These are phyloP conservation scores for Pempheris klunzingeri DNA, from an alignment of 2,797 vertebrate species.

Conservation along the genomic window DNA sequence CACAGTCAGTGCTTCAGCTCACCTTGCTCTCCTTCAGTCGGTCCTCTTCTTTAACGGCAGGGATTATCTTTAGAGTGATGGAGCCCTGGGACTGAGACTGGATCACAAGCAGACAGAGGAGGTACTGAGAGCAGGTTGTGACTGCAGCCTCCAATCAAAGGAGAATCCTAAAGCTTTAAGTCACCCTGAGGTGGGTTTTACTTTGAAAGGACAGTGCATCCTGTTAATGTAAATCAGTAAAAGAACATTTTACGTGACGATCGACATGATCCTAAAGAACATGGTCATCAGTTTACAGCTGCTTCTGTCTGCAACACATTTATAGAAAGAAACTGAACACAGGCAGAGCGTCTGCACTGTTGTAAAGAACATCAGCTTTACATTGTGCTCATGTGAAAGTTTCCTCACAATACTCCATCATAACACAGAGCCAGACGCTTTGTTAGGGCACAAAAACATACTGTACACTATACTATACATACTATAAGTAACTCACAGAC, in stretches of 20 bases:
- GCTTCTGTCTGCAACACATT: not conserved
- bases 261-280: not conserved
- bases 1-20: slow-evolving; percentile 17
- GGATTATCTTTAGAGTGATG: slow-evolving; percentile 97
- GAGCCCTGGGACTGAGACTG: slow-evolving; percentile 97
- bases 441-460: no score
- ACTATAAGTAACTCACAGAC: no score
- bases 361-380: not conserved
- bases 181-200: slow-evolving; percentile 4
- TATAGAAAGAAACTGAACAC: not conserved
- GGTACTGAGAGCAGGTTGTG: not conserved
- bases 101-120: slow-evolving; percentile 52
- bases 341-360: not conserved
- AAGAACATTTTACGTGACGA: slow-evolving; percentile 1
- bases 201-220: not conserved
- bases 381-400: not conserved
- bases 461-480: no score
- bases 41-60: slow-evolving; percentile 94
- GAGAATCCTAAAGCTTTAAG: not conserved
- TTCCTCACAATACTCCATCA: not conserved
- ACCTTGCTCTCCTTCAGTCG: slow-evolving; percentile 94
- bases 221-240: not conserved
- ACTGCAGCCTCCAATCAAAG: slow-evolving; percentile 28
- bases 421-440: no score
- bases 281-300: not conserved